Evolutionary conservation across 2,113 vertebrate genomes (phyloP), one percentile per base, ranked within the genome.

Genomic region (Neotragus pygmaeus): DNA sequence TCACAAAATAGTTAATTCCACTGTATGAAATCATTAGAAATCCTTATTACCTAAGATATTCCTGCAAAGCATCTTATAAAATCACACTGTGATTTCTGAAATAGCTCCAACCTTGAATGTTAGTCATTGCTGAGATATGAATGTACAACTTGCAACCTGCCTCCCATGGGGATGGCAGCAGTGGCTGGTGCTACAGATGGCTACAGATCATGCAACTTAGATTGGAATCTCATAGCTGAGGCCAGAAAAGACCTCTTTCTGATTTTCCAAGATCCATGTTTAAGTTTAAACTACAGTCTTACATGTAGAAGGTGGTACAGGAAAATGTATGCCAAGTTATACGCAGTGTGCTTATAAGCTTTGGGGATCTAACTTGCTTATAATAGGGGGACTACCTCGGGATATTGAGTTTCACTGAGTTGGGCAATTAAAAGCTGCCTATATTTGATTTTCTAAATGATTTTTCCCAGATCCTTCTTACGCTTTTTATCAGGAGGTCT

Each of bases 391-490:
- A 80, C 36, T 55, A 55, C 4, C 4, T 77, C 58, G 47, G 27
- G 39, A 93, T 49, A 13, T 0, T 39, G 78, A 53, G 30, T 49
- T 95, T 84, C 51, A 15, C 80, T 70, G 88, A 90, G 9, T 30
- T 64, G 53, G 66, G 30, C 53, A 88, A 45, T 9, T 53, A 25
- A 75, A 95, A 58, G 43, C n/a, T 62, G 27, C 28, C 57, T 92
- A 60, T 57, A 49, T 90, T 92, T 80, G 47, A n/a, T 94, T 97
- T 91, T 80, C 85, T 66, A 94, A 94, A 70, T 88, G 51, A 92
- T 88, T 94, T 96, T 78, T 13, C 84, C 43, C 39, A 89, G 47
- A 85, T 77, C 9, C 45, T 80, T 94, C 75, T 47, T 81, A 30
- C 36, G 55, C 49, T 95, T 96, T 90, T 88, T 80, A 80, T 90